Conservation (phyloP, 1,140 invertebrate species). For the Steinernema feltiae region DNA sequence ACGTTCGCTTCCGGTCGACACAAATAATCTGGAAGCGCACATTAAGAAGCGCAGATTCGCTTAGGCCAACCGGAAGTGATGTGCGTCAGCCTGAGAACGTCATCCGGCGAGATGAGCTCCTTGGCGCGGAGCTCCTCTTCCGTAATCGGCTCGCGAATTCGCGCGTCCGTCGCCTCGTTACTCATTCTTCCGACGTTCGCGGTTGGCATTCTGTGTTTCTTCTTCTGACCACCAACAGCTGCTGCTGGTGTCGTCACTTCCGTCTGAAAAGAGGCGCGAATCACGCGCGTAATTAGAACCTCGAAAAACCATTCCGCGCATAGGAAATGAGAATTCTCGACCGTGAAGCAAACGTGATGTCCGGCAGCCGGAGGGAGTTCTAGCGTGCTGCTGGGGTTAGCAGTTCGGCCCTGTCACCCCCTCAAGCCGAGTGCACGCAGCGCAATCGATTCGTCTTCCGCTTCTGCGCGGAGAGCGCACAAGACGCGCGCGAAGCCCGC, state of each 20-base stretch:
- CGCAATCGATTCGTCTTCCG: not conserved
- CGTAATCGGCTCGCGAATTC: conserved; percentile 43
- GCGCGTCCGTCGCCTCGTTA: conserved; percentile 6
- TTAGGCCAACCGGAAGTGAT: conserved; percentile 48
- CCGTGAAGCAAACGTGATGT: conserved; percentile 1
- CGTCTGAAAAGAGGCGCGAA: not conserved
- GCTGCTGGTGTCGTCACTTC: not conserved
- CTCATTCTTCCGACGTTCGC: conserved; percentile 21
- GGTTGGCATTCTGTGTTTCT: not conserved
- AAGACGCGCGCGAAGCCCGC: no score
- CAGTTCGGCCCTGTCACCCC: not conserved
- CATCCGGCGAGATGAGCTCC: conserved; percentile 49
- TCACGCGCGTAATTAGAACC: no score
- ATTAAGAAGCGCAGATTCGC: not conserved
- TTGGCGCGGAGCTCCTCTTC: conserved; percentile 46
- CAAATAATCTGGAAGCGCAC: conserved; percentile 69
- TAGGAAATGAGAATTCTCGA: not conserved
- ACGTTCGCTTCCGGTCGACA: conserved; percentile 89
- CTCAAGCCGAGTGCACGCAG: not conserved
- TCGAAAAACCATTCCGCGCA: no score
- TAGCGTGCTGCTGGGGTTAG: not conserved
- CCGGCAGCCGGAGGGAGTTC: not conserved
- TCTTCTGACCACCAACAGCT: conserved; percentile 9
- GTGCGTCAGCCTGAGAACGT: conserved; percentile 48
- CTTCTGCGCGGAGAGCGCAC: not conserved